Evolutionary conservation across 2,888 invertebrate genomes (phyloP).

Genomic region (Scaeva pyrastri): DNA sequence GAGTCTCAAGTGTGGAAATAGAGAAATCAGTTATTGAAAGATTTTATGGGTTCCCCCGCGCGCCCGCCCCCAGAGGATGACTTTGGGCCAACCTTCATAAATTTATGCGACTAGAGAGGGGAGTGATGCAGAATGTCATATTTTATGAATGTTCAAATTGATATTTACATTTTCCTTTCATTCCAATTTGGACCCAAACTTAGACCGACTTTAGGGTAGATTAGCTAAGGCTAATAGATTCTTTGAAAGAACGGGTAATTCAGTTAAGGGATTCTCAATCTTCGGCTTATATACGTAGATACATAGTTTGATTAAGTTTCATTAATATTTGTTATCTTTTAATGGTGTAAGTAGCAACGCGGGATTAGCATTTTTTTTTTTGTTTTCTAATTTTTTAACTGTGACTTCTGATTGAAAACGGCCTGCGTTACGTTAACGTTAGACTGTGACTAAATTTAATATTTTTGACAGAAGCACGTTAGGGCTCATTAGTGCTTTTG

Average conservation of each 20-base stretch:
- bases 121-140: constrained; percentile 49
- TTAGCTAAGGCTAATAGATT: constrained; percentile 11
- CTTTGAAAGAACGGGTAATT: not conserved
- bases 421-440: not conserved
- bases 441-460: constrained; percentile 20
- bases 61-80: not conserved
- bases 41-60: constrained; percentile 33
- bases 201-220: constrained; percentile 5
- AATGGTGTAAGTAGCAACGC: not conserved
- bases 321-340: constrained; percentile 15
- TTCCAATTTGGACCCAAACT: not conserved
- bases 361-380: constrained; percentile 1
- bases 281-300: too few species aligned
- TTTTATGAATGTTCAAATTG: constrained; percentile 29
- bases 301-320: constrained; percentile 24
- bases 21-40: constrained; percentile 52
- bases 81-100: not conserved
- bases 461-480: constrained; percentile 25
- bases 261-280: not conserved
- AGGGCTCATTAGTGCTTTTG: not conserved
- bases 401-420: constrained; percentile 12
- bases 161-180: not conserved
- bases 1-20: constrained; percentile 55
- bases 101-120: constrained; percentile 24
- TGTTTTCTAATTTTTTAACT: not conserved